Percentiles rank a stretch among this genome's conserved stretches.
phyloP scores from a whole-genome alignment of 2,113 vertebrate genomes.

The Ciconia maguari region DNA sequence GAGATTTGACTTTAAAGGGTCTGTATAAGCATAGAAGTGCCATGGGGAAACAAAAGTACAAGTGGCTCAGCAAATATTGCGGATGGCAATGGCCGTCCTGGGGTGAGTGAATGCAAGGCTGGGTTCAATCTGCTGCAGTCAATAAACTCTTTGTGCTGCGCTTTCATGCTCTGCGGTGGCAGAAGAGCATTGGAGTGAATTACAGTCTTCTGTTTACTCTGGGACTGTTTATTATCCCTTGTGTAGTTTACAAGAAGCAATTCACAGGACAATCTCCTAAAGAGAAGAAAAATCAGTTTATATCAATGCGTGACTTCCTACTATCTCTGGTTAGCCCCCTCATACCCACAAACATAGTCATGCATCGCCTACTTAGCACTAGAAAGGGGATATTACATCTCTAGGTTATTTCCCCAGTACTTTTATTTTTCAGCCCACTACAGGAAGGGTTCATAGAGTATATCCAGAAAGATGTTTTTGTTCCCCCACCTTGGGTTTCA shows the following conservation, averaged over 20 bases:
- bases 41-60: background rate
- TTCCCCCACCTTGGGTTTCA: constrained; percentile 68
- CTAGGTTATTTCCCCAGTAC: constrained; percentile 2
- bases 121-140: background rate
- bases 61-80: background rate
- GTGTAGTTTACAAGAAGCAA: background rate
- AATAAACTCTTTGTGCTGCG: background rate
- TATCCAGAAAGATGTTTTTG: constrained; percentile 72
- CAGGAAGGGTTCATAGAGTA: constrained; percentile 47
- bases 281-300: background rate
- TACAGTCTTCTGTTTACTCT: background rate
- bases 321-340: background rate
- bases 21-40: background rate
- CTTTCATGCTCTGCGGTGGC: background rate
- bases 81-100: background rate
- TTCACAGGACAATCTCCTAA: background rate
- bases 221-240: background rate
- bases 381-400: constrained; percentile 28
- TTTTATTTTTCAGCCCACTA: constrained; percentile 39
- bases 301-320: background rate
- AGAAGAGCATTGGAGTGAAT: background rate
- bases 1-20: background rate
- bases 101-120: background rate
- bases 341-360: background rate
- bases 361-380: background rate